Conservation (phyloP, 1,140 invertebrate genomes). For the Drosophila teissieri region DNA sequence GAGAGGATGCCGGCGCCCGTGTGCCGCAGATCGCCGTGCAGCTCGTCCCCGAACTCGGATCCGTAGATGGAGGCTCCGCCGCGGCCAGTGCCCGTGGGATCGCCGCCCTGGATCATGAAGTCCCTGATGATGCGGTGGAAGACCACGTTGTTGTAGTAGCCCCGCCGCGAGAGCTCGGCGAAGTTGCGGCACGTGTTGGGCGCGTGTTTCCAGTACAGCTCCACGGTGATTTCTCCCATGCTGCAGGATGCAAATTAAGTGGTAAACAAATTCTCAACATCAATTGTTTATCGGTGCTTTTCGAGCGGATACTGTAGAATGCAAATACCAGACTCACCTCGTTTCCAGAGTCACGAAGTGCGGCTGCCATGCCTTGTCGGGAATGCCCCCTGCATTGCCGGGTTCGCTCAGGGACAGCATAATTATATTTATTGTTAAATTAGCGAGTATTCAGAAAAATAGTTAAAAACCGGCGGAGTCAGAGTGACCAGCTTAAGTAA, state of each 20-base stretch:
- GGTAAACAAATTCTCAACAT: too few relatives aligned
- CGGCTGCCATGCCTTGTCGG: conserved; percentile 94
- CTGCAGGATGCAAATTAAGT: conserved; percentile 86
- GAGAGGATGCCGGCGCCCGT: conserved; percentile 91
- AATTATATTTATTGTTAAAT: not conserved
- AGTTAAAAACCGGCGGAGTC: too few relatives aligned
- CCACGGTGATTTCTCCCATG: conserved; percentile 96
- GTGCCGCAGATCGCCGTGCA: conserved; percentile 97
- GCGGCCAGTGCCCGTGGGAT: conserved; percentile 96
- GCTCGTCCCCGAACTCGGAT: conserved; percentile 97
- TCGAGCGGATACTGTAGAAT: not conserved
- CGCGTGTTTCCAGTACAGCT: conserved; percentile 99
- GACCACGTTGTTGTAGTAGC: conserved; percentile 98
- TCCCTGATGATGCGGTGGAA: conserved; percentile 98
- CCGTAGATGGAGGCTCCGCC: conserved; percentile 99
- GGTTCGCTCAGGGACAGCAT: conserved; percentile 54
- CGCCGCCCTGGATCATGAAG: conserved; percentile 99
- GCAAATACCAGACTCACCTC: conserved; percentile 86
- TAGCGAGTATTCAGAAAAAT: not conserved
- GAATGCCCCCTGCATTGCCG: conserved; percentile 86
- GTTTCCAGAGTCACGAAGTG: conserved; percentile 92
- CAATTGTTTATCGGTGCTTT: not conserved
- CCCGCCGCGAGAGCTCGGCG: conserved; percentile 95
- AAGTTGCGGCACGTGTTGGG: conserved; percentile 98
- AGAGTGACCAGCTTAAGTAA: too few relatives aligned